Evolutionary conservation across 2,113 vertebrate species (phyloP), one percentile per base, ranked within the genome.

Genomic region (Jacana jacana): DNA sequence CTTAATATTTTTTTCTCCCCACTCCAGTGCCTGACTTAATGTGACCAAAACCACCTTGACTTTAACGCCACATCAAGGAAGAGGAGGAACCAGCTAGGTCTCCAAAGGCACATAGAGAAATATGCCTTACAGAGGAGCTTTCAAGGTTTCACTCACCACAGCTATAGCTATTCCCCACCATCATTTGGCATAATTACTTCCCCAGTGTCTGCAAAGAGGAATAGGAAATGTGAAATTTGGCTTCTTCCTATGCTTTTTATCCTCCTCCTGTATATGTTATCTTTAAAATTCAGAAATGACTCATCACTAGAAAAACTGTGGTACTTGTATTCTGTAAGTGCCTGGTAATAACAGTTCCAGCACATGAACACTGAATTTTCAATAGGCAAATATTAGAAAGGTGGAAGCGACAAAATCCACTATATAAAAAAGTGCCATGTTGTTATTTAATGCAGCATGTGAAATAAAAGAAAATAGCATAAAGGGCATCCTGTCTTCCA

Each of bases 391-490:
- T 63, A 25, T 39, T 61, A 84, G 89, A 63, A 80, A 82, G 54
- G 20, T 79, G 49, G 37, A 83, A 96, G 72, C 5, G 25, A 75
- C 84, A 93, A 97, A 94, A 90, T 40, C 70, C 24, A 10, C 28
- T 60, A 6, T 35, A 57, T n/a, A n/a, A 96, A 95, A 49, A 91
- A 93, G 25, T 35, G 39, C 66, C 46, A 2, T 61, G 79, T 76
- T 69, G 40, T 95, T 96, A 94, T 90, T 94, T 95, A 94, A 97
- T 76, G 66, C 57, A 91, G 9, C 2, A 92, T 57, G 51, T 23
- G 35, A 94, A 81, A 86, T 60, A 48, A 25, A 75, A 58, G 63
- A 92, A 82, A 92, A 91, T 61, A 54, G 71, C 40, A 73, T 60
- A 19, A 86, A 57, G 52, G 9, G 37, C 13, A 6, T 75, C 28